Conservation (phyloP, 2,797 vertebrate genomes). For the Rhabdomys pumilio region DNA sequence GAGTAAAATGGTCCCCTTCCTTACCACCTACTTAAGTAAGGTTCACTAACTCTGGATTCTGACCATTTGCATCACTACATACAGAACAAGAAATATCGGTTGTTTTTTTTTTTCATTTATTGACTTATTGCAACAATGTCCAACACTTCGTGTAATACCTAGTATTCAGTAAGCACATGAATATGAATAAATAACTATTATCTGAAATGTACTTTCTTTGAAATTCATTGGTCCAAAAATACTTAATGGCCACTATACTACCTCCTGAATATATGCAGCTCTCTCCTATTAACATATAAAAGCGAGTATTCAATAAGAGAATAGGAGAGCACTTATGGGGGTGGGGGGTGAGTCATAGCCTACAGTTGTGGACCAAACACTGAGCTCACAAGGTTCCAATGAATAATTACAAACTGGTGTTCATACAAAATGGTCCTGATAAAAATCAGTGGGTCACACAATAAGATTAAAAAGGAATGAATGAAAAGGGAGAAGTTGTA, state of each 20-base stretch:
- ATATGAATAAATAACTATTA: conserved; percentile 32
- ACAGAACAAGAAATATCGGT: conserved; percentile 22
- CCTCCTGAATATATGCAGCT: conserved; percentile 38
- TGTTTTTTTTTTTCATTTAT: conserved; percentile 10
- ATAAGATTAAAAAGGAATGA: background rate
- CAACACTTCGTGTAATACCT: background rate
- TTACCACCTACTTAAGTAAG: background rate
- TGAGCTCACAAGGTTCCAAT: background rate
- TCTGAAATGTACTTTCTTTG: conserved; percentile 9
- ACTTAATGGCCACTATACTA: background rate
- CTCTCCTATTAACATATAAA: background rate
- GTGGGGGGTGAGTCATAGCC: background rate
- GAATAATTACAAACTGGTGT: background rate
- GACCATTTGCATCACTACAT: background rate
- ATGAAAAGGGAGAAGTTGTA: background rate
- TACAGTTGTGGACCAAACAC: background rate
- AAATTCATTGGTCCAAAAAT: conserved; percentile 41
- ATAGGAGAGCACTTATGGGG: background rate
- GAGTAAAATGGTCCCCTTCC: background rate
- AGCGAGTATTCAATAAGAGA: conserved; percentile 48
- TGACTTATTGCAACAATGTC: conserved; percentile 2
- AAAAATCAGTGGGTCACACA: background rate
- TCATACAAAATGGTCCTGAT: background rate
- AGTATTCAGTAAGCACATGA: background rate
- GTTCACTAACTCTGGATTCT: background rate